Base-by-base conservation (phyloP, 2,113 vertebrate species). In the Carollia perspicillata region DNA sequence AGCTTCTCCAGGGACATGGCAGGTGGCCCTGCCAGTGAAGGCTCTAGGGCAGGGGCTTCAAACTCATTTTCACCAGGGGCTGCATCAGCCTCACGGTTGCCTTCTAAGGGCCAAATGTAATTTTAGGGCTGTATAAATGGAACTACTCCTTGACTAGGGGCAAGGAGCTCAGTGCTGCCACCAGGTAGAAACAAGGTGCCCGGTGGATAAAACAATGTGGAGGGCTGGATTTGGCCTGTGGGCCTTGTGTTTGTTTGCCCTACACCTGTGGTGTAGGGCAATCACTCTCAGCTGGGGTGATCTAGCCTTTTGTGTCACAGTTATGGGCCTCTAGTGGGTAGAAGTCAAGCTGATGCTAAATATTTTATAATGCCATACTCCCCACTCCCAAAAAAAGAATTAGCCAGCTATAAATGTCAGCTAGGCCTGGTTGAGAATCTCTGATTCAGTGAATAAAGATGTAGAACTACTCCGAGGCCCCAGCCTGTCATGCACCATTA, bases 161-260 rank as follows among this genome's bases (percentile, higher is more conserved):
- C 11, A 49, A 49, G 47, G 47, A 49, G 47, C 51, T 53, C 5
- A 2, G 51, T 0, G 6, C 53, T 55, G 53, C 53, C 51, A 6
- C 51, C 53, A 5, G 53, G 53, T 22, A 55, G 53, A 55, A 22
- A 22, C 6, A 55, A 55, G 53, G 20, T 22, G 20, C 53, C 53
- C 1, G 53, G 53, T 20, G 2, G 53, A 55, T 22, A 55, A 55
- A 55, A 55, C 53, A 22, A 55, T 18, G 53, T 8, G 53, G 18
- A 55, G 53, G 53, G 18, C 53, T 1, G 7, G 53, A 55, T 55
- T 55, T 7, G 1, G 18, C 0, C 7, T 6, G 20, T 0, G 20
- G 53, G 53, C 53, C 53, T 55, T 55, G 53, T 22, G 53, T 55
- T 55, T 55, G 53, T 20, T n/a, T n/a, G n/a, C n/a, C n/a, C n/a